These are phyloP conservation scores for Pholis gunnellus DNA, from an alignment of 2,113 vertebrate genomes.

Conservation along the genomic window DNA sequence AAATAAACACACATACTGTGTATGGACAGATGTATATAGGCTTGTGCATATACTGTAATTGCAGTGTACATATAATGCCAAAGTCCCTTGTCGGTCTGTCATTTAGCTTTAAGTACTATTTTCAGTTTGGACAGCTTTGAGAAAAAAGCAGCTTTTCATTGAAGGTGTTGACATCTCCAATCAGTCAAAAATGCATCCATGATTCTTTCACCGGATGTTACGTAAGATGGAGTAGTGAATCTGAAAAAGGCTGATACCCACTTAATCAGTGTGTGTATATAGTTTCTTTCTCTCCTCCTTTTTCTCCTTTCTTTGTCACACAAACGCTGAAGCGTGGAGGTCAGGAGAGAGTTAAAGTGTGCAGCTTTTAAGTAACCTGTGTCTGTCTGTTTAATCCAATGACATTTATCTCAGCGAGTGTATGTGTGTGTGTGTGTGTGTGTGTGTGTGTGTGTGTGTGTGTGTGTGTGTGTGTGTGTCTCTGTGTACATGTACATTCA, in stretches of 20 bases:
- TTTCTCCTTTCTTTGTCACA: constrained; percentile 34
- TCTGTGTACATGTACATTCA: not conserved
- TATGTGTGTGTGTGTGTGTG: not conserved
- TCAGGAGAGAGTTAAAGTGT: constrained; percentile 42
- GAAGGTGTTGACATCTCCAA: constrained; percentile 28
- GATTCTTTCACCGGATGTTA: constrained; percentile 32
- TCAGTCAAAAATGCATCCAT: constrained; percentile 28
- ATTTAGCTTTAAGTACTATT: not conserved
- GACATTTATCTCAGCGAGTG: not conserved
- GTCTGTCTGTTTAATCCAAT: constrained; percentile 44
- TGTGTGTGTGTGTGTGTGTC: not conserved
- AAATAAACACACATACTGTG: not conserved
- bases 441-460: constrained; percentile 3
- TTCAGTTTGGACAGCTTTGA: not conserved
- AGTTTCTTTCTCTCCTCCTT: constrained; percentile 17
- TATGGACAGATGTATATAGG: not conserved
- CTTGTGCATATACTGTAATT: constrained; percentile 1
- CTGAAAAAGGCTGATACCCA: constrained; percentile 25
- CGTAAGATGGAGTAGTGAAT: constrained; percentile 38
- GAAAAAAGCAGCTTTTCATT: not conserved
- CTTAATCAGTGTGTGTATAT: constrained; percentile 35
- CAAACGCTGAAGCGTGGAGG: constrained; percentile 17
- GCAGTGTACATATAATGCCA: not conserved
- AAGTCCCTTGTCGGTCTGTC: not conserved
- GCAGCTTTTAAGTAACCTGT: constrained; percentile 47